Conservation (phyloP, 2,113 vertebrate species). For the Heteronetta atricapilla region DNA sequence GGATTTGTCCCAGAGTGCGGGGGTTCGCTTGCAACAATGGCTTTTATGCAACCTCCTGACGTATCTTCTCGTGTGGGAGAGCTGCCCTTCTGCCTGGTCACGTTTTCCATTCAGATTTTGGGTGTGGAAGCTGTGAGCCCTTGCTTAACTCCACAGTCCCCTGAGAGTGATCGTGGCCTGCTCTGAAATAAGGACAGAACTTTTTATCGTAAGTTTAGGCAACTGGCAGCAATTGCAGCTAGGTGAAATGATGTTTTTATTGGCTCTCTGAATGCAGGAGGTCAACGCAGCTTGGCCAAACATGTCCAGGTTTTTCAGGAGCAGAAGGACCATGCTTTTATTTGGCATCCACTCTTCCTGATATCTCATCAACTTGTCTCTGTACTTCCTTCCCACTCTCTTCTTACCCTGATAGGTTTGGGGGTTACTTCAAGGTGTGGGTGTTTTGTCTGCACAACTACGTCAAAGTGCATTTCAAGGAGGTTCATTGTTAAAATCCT, state of each 20-base stretch:
- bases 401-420: background rate
- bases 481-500: background rate
- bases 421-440: background rate
- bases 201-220: conserved; percentile 39
- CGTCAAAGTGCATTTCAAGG: background rate
- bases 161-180: background rate
- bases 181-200: background rate
- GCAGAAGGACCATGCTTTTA: background rate
- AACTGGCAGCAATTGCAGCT: background rate
- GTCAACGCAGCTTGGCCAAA: background rate
- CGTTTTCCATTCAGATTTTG: background rate
- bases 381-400: background rate
- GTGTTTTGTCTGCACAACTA: background rate
- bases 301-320: background rate
- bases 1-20: background rate
- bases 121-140: background rate
- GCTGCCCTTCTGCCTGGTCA: background rate
- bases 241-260: conserved; percentile 53
- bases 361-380: background rate
- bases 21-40: accelerated
- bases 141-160: conserved; percentile 38
- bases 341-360: background rate
- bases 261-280: background rate
- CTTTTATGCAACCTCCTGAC: conserved; percentile 23
- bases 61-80: background rate